Evolutionary conservation across 2,888 invertebrate species (phyloP).

Genomic region (Luperina testacea): DNA sequence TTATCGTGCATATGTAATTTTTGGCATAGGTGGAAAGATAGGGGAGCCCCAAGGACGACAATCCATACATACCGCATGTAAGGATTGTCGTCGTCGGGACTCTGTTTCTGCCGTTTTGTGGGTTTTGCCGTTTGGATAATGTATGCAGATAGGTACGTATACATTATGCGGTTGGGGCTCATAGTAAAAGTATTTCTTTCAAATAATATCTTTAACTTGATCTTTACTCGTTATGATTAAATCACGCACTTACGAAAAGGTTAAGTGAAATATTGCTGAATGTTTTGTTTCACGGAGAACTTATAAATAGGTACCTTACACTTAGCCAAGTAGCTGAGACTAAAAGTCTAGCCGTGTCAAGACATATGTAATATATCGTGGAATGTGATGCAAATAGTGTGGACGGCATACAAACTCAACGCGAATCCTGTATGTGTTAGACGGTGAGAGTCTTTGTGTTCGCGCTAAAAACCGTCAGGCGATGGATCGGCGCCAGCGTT

Average conservation of each 20-base stretch:
- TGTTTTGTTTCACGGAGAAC: background rate
- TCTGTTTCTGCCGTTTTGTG: conserved; percentile 19
- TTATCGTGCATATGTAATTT: conserved; percentile 50
- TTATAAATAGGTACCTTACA: background rate
- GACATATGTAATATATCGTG: background rate
- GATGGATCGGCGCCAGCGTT: background rate
- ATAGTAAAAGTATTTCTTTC: background rate
- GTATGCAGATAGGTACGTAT: background rate
- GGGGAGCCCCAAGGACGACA: background rate
- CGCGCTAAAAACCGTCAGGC: background rate
- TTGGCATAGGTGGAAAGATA: conserved; percentile 25
- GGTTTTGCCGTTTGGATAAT: conserved; percentile 29
- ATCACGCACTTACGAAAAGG: background rate
- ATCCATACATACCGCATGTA: background rate
- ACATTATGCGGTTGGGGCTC: background rate
- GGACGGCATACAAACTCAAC: too few species aligned
- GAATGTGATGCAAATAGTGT: background rate
- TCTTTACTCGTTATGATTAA: background rate
- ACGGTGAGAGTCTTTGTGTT: too few species aligned
- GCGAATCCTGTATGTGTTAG: too few species aligned
- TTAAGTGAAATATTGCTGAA: background rate
- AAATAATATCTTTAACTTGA: background rate
- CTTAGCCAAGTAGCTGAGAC: background rate
- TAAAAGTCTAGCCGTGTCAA: background rate
- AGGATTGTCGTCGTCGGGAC: conserved; percentile 15